These are phyloP conservation scores for Daubentonia madagascariensis DNA, from an alignment of 2,113 vertebrate species.

Conservation along the genomic window DNA sequence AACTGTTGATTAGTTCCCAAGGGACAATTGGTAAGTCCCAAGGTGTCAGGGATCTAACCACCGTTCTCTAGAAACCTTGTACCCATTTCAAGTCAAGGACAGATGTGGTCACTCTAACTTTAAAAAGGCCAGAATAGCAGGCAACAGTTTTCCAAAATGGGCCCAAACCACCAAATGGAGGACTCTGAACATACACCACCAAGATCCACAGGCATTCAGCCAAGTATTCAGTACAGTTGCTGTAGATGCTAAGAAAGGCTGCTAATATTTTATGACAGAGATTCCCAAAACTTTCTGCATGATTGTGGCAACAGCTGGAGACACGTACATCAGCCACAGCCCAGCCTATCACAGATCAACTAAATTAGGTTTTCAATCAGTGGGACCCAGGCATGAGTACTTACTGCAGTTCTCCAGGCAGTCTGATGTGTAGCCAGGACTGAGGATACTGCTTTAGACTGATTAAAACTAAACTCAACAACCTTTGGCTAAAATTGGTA, in stretches of 20 bases:
- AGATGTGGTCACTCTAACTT: neutral
- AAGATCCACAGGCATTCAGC: neutral
- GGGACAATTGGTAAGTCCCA: neutral
- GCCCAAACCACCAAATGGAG: neutral
- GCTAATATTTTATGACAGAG: neutral
- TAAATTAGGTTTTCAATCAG: neutral
- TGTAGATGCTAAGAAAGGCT: neutral
- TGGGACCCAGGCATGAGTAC: rapidly evolving
- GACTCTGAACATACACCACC: neutral
- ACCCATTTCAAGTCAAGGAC: neutral
- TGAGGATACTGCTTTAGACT: neutral
- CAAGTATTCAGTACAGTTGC: neutral
- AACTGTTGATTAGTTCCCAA: neutral
- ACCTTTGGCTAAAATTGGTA: neutral
- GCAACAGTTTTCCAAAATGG: neutral
- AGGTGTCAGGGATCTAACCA: neutral
- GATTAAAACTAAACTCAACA: neutral
- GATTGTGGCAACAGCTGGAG: neutral
- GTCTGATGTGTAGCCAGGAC: neutral
- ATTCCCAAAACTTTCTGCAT: neutral
- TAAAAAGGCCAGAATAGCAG: neutral
- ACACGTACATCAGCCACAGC: neutral
- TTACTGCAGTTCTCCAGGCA: neutral
- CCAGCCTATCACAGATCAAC: neutral
- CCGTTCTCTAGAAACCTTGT: neutral